Evolutionary conservation across 2,113 vertebrate species (phyloP).

Genomic region (Oceanodroma tethys): DNA sequence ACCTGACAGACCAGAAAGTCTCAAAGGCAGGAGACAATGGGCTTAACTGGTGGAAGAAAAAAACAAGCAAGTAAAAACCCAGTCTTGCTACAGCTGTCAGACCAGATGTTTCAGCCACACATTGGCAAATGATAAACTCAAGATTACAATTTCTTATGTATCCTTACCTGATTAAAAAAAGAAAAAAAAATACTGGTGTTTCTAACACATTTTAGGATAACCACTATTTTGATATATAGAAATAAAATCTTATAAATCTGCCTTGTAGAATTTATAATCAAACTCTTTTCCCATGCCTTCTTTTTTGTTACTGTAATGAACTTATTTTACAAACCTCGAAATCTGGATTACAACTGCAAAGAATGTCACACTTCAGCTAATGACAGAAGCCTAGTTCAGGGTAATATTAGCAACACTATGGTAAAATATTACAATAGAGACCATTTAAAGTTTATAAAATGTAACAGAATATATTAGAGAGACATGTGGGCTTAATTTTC

Average conservation of each 20-base stretch:
- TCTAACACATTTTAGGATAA: neutral
- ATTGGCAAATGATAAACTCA: neutral
- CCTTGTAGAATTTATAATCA: neutral
- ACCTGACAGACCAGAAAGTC: neutral
- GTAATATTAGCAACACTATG: conserved; percentile 16
- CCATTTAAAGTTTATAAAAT: conserved; percentile 37
- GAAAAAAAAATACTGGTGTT: neutral
- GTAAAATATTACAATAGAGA: conserved; percentile 18
- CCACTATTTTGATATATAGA: neutral
- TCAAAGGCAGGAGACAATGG: neutral
- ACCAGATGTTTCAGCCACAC: neutral
- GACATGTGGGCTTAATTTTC: conserved; percentile 38
- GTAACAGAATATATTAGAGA: conserved; percentile 42
- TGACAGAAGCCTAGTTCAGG: neutral
- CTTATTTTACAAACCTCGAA: neutral
- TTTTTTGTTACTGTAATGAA: neutral
- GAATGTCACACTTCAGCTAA: conserved; percentile 31
- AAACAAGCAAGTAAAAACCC: neutral
- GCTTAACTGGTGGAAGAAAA: neutral
- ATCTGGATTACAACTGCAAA: conserved; percentile 11
- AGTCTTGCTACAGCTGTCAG: neutral
- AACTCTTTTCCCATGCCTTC: neutral
- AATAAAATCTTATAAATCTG: neutral
- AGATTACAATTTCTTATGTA: neutral
- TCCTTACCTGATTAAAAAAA: neutral